Evolutionary conservation across 2,888 invertebrate genomes (phyloP).

Genomic region (Agapostemon virescens): DNA sequence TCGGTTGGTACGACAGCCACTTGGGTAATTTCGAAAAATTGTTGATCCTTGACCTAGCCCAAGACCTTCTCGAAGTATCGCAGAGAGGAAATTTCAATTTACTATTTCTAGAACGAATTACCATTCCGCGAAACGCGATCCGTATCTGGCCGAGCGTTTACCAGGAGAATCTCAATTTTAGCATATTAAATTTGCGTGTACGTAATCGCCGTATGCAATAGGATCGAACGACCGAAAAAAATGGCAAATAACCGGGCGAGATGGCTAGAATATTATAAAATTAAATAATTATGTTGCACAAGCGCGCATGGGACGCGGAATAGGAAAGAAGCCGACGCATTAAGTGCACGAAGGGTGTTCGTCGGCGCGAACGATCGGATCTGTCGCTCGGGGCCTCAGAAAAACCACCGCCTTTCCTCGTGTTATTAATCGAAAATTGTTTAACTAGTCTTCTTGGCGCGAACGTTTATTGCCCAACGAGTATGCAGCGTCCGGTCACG

Average conservation of each 20-base stretch:
- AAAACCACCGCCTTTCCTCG: conserved; percentile 37
- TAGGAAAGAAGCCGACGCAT: conserved; percentile 1
- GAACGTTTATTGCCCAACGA: conserved; percentile 38
- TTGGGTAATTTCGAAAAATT: background rate
- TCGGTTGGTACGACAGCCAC: background rate
- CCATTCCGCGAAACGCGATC: conserved; percentile 7
- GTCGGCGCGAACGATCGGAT: conserved; percentile 17
- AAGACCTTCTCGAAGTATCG: background rate
- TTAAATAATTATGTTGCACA: conserved; percentile 39
- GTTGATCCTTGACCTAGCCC: background rate
- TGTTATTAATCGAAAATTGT: conserved; percentile 46
- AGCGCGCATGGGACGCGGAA: conserved; percentile 10
- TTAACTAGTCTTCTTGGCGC: conserved; percentile 20
- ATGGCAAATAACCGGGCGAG: background rate
- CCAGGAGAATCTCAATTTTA: background rate
- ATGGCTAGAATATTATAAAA: conserved; percentile 23
- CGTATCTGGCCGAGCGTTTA: background rate
- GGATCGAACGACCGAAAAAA: background rate
- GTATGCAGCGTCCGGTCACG: conserved; percentile 8
- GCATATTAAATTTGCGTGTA: conserved; percentile 28
- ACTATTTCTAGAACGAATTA: conserved; percentile 4
- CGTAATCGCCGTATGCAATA: background rate
- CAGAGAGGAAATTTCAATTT: background rate
- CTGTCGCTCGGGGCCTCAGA: conserved; percentile 28
- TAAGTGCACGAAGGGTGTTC: conserved; percentile 27